phyloP scores from a whole-genome alignment of 1,140 invertebrate genomes.

The Coelopa frigida region DNA sequence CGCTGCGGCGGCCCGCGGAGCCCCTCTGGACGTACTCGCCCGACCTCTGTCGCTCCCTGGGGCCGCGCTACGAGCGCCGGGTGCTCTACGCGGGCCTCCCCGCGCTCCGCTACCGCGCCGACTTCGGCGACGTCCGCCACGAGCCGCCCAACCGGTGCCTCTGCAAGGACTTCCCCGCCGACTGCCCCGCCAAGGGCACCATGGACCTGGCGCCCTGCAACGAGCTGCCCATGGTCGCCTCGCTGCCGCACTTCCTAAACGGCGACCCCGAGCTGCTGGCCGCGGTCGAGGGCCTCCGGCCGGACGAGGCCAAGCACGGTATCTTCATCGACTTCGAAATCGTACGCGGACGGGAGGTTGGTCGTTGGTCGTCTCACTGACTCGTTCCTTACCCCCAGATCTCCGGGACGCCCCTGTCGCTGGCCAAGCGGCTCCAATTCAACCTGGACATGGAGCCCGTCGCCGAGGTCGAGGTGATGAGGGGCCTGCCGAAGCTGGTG shows the following conservation, averaged over 20 bases:
- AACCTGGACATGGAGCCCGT: conserved; percentile 56
- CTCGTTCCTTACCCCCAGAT: conserved; percentile 43
- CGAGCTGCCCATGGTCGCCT: conserved; percentile 44
- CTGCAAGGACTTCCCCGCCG: conserved; percentile 53
- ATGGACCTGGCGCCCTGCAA: conserved; percentile 54
- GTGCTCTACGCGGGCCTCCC: conserved; percentile 56
- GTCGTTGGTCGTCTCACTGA: background rate
- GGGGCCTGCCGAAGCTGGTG: conserved; percentile 52
- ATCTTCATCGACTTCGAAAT: conserved; percentile 68
- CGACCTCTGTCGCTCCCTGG: conserved; percentile 60
- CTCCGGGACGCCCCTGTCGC: conserved; percentile 57
- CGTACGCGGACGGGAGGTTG: conserved; percentile 44
- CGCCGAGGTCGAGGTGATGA: conserved; percentile 57
- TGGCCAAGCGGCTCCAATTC: conserved; percentile 62
- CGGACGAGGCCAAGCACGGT: conserved; percentile 59
- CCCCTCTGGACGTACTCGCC: conserved; percentile 53
- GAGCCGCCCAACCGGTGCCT: conserved; percentile 64
- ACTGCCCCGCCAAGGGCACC: conserved; percentile 60
- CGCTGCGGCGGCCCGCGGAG: conserved; percentile 52
- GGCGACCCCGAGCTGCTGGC: conserved; percentile 56
- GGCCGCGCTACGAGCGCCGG: conserved; percentile 51
- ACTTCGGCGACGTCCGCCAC: conserved; percentile 56
- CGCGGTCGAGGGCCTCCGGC: conserved; percentile 61
- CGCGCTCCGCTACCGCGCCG: conserved; percentile 57
- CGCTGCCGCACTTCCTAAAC: conserved; percentile 73